Conservation (phyloP, 2,888 invertebrate genomes). For the Drosophila emarginata region DNA sequence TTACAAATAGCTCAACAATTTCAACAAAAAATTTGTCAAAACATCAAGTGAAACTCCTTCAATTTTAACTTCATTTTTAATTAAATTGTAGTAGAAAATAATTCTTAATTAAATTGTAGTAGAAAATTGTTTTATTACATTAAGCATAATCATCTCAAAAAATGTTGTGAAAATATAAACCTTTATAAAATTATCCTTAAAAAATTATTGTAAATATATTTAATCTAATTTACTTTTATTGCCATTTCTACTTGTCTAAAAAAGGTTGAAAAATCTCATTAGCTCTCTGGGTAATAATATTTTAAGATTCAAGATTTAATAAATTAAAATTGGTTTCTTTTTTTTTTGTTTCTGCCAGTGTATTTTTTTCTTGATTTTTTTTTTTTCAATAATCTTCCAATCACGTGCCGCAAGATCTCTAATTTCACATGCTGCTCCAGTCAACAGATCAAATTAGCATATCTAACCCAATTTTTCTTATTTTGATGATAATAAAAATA, state of each 20-base stretch:
- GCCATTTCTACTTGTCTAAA: too few species aligned
- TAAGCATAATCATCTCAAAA: background rate
- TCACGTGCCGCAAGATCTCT: slow-evolving; percentile 33
- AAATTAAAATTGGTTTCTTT: too few species aligned
- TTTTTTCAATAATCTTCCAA: background rate
- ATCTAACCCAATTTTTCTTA: slow-evolving; percentile 35
- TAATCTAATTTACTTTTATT: too few species aligned
- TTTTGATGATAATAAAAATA: slow-evolving; percentile 11
- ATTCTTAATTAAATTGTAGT: background rate
- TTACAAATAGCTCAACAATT: background rate
- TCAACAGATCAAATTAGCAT: slow-evolving; percentile 36
- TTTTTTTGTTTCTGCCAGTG: background rate
- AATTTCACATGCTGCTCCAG: slow-evolving; percentile 31
- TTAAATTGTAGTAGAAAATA: too few species aligned
- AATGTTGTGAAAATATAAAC: too few species aligned
- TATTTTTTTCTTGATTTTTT: background rate
- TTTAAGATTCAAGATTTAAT: too few species aligned
- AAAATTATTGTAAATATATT: too few species aligned
- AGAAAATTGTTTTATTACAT: background rate
- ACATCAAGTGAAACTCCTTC: too few species aligned
- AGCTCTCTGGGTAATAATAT: too few species aligned
- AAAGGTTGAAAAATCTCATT: too few species aligned
- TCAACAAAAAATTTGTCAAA: background rate
- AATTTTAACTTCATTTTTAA: too few species aligned
- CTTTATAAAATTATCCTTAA: too few species aligned